These are phyloP conservation scores for Electrona antarctica DNA, from an alignment of 2,113 vertebrate genomes.

Conservation along the genomic window DNA sequence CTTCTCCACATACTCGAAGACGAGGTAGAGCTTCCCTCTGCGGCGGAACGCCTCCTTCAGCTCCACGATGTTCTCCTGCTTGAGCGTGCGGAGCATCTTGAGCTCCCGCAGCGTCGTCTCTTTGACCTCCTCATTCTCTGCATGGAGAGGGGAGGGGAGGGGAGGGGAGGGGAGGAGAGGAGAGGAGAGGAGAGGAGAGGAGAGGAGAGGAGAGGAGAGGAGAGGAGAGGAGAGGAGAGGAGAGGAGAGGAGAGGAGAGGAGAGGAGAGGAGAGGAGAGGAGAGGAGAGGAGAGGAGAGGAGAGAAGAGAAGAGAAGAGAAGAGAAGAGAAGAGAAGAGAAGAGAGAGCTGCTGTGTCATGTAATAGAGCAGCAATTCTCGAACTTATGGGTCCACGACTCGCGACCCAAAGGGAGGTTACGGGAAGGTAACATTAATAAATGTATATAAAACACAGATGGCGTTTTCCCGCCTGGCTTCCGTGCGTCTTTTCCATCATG, in stretches of 20 bases:
- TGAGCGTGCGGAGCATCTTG: slow-evolving; percentile 98
- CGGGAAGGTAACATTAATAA: too few species aligned
- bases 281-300: background rate
- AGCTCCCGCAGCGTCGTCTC: slow-evolving; percentile 92
- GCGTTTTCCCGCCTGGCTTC: too few species aligned
- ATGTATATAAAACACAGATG: too few species aligned
- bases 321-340: background rate
- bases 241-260: background rate
- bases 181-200: background rate
- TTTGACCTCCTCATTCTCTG: slow-evolving; percentile 85
- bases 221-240: background rate
- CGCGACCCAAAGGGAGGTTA: too few species aligned
- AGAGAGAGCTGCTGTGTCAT: background rate
- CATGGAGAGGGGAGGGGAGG: background rate
- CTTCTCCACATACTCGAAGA: slow-evolving; percentile 87
- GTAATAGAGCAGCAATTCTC: too few species aligned
- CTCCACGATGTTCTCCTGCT: slow-evolving; percentile 99
- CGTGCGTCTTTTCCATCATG: too few species aligned
- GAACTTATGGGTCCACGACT: too few species aligned
- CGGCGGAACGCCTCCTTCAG: slow-evolving; percentile 97
- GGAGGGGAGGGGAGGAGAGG: background rate
- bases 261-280: background rate
- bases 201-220: background rate
- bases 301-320: background rate
- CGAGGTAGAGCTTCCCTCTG: slow-evolving; percentile 95